Percentiles rank a stretch among this genome's conserved stretches.
Evolutionary conservation across 2,797 vertebrate genomes (phyloP).

Genomic region (Myripristis murdjan): DNA sequence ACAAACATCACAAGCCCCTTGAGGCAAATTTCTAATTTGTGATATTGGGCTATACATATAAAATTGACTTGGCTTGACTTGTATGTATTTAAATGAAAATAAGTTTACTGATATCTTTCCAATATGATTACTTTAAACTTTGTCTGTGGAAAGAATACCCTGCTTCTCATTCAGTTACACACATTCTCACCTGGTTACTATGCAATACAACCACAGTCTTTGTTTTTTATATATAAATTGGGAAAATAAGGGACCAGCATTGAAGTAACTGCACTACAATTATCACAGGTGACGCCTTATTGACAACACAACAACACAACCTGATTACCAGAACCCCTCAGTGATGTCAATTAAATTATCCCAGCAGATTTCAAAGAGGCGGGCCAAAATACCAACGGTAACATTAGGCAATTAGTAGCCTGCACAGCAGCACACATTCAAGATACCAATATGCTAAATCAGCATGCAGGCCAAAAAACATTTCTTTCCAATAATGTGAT

Average conservation of each 20-base stretch:
- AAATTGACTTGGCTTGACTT: too few species aligned
- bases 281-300: constrained; percentile 27
- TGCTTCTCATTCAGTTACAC: not conserved
- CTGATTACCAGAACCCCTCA: constrained; percentile 3
- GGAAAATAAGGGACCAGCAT: not conserved
- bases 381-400: not conserved
- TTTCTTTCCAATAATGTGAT: not conserved
- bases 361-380: constrained; percentile 19
- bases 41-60: too few species aligned
- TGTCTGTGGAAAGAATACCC: not conserved
- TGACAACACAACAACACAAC: constrained; percentile 26
- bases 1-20: too few species aligned
- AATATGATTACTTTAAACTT: too few species aligned
- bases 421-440: not conserved
- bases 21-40: too few species aligned
- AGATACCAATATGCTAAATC: not conserved
- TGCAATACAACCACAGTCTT: not conserved
- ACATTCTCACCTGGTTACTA: not conserved
- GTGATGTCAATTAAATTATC: constrained; percentile 43
- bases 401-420: constrained; percentile 27
- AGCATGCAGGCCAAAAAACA: not conserved
- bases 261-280: constrained; percentile 9
- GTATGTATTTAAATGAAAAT: too few species aligned
- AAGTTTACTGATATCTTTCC: too few species aligned
- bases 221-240: not conserved